Base-by-base conservation (phyloP, 2,797 vertebrate genomes). In the Falco berigora region DNA sequence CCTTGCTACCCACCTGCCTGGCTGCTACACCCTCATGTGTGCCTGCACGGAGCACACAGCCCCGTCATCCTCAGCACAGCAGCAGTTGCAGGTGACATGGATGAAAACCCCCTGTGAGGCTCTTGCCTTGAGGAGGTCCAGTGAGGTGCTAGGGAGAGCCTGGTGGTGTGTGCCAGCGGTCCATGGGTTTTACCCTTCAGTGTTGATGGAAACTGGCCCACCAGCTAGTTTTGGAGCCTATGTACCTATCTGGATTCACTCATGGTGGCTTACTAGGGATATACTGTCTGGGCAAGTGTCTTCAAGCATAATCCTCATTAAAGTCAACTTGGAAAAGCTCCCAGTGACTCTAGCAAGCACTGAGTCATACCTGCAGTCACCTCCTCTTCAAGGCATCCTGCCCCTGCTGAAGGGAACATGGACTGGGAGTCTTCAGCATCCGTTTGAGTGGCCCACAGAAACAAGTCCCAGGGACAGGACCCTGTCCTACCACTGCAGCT, bases 101-200 rank as follows among this genome's bases (percentile, higher is more conserved):
- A 32, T 1, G 7, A 66, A 78, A 74, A 18, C 5, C 27, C 24
- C 10, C 15, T 28, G 30, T 27, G 67, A 79, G 36, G 22, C 4
- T 23, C 18, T 24, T 53, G 40, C 16, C 44, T 50, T 1, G 5
- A 44, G 44, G 52, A 79, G 28, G 24, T 66, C 59, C 3, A 3
- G 5, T 1, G 14, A n/a, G 18, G 18, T 46, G 28, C 18, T 58
- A 28, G 4, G 7, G 62, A 23, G 5, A 80, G 8, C 27, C 27
- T 75, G 59, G 40, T 1, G 0, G 11, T 18, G 4, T 0, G 0
- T 24, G n/a, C 14, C 1, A 2, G 5, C 10, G 67, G 5, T 10
- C 52, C 4, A 3, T 47, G 21, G 10, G 8, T 32, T 85, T 90
- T 52, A 66, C 49, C 9, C 30, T n/a, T 84, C 27, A 12, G 9